Percentiles rank a stretch among this genome's conserved stretches.
phyloP scores from a whole-genome alignment of 2,797 vertebrate species.

The Artibeus jamaicensis region DNA sequence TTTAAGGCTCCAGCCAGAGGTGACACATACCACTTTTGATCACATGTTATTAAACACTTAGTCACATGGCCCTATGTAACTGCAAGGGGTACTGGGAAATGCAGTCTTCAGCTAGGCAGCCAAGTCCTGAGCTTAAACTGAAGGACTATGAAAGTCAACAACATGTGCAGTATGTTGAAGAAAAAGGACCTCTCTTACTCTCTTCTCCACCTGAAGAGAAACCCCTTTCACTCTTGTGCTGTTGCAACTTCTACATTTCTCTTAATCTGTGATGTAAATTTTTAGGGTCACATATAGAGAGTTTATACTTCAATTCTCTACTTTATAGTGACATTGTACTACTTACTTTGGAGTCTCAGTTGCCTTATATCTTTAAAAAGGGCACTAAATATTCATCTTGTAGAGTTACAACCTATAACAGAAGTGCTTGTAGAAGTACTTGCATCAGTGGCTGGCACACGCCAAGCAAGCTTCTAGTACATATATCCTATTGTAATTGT shows the following conservation, averaged over 20 bases:
- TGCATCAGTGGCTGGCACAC: not conserved
- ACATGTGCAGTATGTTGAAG: not conserved
- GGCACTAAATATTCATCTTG: not conserved
- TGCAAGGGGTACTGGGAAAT: not conserved
- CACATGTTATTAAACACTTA: not conserved
- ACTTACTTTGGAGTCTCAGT: not conserved
- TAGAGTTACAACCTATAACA: not conserved
- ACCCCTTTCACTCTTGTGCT: not conserved
- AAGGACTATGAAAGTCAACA: not conserved
- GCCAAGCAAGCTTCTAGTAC: not conserved
- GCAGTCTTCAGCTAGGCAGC: not conserved
- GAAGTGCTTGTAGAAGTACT: not conserved
- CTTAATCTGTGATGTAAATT: not conserved
- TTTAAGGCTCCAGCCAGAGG: not conserved
- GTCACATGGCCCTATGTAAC: not conserved
- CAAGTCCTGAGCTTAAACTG: not conserved
- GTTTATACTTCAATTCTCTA: not conserved
- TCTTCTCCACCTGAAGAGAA: not conserved
- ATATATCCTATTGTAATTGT: not conserved
- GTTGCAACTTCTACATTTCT: not conserved
- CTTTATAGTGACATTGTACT: not conserved
- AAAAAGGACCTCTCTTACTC: not conserved
- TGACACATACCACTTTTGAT: not conserved
- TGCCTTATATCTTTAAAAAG: not conserved
- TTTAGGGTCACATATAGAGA: not conserved